Evolutionary conservation across 2,888 invertebrate genomes (phyloP), one percentile per base, ranked within the genome.

Genomic region (Lycophotia porphyrea): DNA sequence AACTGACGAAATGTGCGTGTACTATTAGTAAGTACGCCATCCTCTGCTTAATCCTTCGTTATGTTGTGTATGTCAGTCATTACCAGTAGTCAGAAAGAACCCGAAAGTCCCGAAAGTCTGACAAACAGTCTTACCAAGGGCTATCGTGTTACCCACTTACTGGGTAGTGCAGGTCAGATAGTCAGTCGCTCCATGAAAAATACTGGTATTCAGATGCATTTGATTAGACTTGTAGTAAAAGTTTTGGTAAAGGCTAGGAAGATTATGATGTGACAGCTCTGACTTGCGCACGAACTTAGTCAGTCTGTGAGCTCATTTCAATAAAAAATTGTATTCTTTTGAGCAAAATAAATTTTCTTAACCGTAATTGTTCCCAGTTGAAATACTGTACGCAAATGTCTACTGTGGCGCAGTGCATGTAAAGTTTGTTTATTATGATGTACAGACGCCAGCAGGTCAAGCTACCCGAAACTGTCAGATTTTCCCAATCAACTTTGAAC

Each of bases 391-490:
- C 4, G n/a, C 39, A 13, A 39, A 24, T n/a, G 36, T n/a, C 7
- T 63, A n/a, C 39, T 63, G 63, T 39, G 39, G 39, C 63, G 44
- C 31, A 42, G 63, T 64, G 73, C 75, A 76, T 74, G 58, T 55
- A 9, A 18, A 68, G 52, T 80, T 76, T 61, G 61, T 70, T 71
- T 73, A 74, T 49, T 71, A 49, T 36, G 70, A 71, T 74, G 68
- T n/a, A n/a, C n/a, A n/a, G n/a, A n/a, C n/a, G n/a, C n/a, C n/a
- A n/a, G n/a, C n/a, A n/a, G n/a, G n/a, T n/a, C n/a, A n/a, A n/a
- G n/a, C n/a, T n/a, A n/a, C n/a, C n/a, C n/a, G n/a, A n/a, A n/a
- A n/a, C n/a, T n/a, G n/a, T n/a, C n/a, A n/a, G n/a, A n/a, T n/a
- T n/a, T n/a, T n/a, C n/a, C n/a, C n/a, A n/a, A n/a, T n/a, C n/a